Base-by-base conservation (phyloP, 2,797 vertebrate species). In the Coranthus polyacanthus region DNA sequence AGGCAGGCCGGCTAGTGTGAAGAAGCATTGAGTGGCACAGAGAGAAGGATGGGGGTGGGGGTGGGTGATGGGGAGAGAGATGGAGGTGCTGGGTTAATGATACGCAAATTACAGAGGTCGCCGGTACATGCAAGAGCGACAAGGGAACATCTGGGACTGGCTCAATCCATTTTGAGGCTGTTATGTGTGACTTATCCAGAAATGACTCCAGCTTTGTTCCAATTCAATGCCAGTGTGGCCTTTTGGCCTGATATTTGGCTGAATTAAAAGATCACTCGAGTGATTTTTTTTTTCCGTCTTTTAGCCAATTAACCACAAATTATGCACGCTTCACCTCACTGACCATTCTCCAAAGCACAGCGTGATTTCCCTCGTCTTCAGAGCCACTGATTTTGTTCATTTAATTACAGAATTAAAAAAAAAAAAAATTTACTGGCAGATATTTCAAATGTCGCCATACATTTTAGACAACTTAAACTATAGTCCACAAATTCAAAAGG, bases 1-100 rank as follows among this genome's bases (percentile, higher is more conserved):
- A 73, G 97, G 97, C 76, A 99, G 94, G 84, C 95, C 96, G 3
- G 97, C 97, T 92, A 85, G 80, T 72, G 85, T 84, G 86, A 80
- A 18, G 72, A 85, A 85, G 90, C 78, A 64, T 85, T 61, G 87
- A 82, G 78, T 11, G 12, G 78, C 62, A 85, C 36, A 61, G 63
- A 71, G 50, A 70, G 54, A 43, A 44, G 46, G 22, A 36, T 65
- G 61, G 73, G 29, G 66, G 47, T 68, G 13, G 60, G 43, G 71
- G 60, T 61, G 70, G 75, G 62, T 68, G 72, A 51, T 16, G 81
- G 53, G 71, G 61, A 59, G 61, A 59, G 61, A 92, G 75, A 91
- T 45, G 84, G 70, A 89, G 85, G 86, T 85, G 90, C 53, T 56
- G 54, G 79, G 89, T 92, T 91, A 93, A 88, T 87, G 65, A 83